Conservation (phyloP, 2,888 invertebrate genomes). For the Parnassius apollo region DNA sequence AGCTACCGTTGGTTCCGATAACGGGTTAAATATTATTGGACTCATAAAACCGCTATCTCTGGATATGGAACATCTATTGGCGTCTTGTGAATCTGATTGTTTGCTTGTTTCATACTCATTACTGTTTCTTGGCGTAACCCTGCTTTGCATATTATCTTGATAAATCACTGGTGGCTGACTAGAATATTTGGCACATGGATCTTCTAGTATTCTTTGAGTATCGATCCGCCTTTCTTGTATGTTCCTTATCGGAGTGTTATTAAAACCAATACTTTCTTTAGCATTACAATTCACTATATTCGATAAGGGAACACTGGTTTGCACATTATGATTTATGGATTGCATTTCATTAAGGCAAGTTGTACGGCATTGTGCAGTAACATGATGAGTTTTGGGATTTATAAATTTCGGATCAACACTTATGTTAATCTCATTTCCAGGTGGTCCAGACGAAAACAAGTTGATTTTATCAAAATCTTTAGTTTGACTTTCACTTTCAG, state of each 20-base stretch:
- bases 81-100: conserved; percentile 3
- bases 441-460: conserved; percentile 36
- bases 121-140: background rate
- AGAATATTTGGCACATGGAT: background rate
- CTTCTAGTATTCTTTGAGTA: background rate
- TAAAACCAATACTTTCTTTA: background rate
- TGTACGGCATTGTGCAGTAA: background rate
- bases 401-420: conserved; percentile 27
- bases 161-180: background rate
- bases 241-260: background rate
- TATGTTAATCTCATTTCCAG: conserved; percentile 39
- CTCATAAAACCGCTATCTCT: conserved; percentile 47
- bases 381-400: background rate
- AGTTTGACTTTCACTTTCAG: background rate
- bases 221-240: background rate
- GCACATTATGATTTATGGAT: background rate
- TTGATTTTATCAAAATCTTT: conserved; percentile 13
- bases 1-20: conserved; percentile 28
- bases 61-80: conserved; percentile 38
- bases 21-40: conserved; percentile 33
- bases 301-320: background rate
- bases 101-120: background rate
- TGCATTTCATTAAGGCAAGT: background rate
- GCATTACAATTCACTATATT: background rate
- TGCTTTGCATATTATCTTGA: background rate